phyloP scores from a whole-genome alignment of 1,140 invertebrate species.

The Bombus pascuorum region DNA sequence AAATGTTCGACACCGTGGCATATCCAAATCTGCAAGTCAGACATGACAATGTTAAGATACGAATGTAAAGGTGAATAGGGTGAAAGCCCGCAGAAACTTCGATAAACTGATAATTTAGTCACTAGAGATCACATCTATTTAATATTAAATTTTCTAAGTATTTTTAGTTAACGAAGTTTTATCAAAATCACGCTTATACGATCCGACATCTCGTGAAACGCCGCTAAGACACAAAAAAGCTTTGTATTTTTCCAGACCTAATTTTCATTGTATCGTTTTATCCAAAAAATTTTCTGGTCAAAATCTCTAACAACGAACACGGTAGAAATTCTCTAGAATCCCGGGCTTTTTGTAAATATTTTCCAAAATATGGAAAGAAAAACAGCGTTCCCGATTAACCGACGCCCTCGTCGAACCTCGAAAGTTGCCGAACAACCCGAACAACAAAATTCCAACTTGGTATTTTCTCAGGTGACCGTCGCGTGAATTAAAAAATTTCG shows the following conservation, averaged over 20 bases:
- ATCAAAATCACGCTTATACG: no score
- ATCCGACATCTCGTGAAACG: no score
- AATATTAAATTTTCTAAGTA: background rate
- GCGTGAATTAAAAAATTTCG: slow-evolving; percentile 3
- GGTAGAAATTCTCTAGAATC: background rate
- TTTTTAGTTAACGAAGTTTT: no score
- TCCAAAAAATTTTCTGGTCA: accelerated
- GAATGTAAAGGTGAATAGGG: background rate
- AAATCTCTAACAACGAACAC: background rate
- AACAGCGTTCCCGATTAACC: background rate
- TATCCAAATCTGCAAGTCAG: background rate
- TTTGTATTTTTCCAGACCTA: background rate
- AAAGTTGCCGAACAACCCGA: background rate
- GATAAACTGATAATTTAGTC: no score
- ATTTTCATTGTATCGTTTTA: background rate
- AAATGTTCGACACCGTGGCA: background rate
- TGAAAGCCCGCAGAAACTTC: background rate
- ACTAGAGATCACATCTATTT: no score
- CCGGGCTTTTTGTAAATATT: background rate
- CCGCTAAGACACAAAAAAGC: background rate
- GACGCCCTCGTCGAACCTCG: no score
- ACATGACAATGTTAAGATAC: background rate
- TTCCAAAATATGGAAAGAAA: background rate
- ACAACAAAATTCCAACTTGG: background rate
- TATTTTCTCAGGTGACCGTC: background rate